Evolutionary conservation across 2,888 invertebrate species (phyloP), one percentile per base, ranked within the genome.

Genomic region (Tinea pellionella): DNA sequence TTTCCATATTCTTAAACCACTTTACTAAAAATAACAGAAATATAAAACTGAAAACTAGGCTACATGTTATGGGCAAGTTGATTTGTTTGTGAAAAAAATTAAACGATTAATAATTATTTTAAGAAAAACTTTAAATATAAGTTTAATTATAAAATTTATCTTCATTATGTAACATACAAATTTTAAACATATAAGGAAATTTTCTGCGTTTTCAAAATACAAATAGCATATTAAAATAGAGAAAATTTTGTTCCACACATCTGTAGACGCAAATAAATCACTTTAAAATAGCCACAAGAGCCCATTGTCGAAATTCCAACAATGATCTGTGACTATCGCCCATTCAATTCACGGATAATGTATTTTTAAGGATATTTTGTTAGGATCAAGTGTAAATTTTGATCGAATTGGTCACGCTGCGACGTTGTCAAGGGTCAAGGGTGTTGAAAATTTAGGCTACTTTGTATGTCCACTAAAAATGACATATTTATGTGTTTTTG

Each of bases 261-360:
- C 53, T 53, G 53, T 24, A 24, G 53, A 24, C 1, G 2, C 3
- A 47, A 24, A 59, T 59, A 59, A 59, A 59, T 59, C 59, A 59
- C 57, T 59, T 59, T 47, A 43, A 59, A 59, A 43, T 59, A 43
- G 59, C 47, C 59, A 16, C 41, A 42, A 57, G 55, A 63, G 61
- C 61, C 63, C 64, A 70, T 70, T 69, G 69, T 71, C 72, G 75
- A 74, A 69, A 41, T 56, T 69, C 68, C 63, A 1, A 67, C 74
- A 78, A 80, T 77, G 69, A 77, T 71, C 77, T 78, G 79, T 81
- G 79, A 81, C 83, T 68, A 74, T 70, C 51, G 81, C 82, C 80
- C 85, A 81, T 65, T 67, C 66, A 72, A 66, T 80, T 84, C 68
- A 85, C 80, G 86, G 80, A 73, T 78, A 78, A 87, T 87, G 78